Conservation (phyloP, 2,113 vertebrate genomes). For the Castor canadensis region DNA sequence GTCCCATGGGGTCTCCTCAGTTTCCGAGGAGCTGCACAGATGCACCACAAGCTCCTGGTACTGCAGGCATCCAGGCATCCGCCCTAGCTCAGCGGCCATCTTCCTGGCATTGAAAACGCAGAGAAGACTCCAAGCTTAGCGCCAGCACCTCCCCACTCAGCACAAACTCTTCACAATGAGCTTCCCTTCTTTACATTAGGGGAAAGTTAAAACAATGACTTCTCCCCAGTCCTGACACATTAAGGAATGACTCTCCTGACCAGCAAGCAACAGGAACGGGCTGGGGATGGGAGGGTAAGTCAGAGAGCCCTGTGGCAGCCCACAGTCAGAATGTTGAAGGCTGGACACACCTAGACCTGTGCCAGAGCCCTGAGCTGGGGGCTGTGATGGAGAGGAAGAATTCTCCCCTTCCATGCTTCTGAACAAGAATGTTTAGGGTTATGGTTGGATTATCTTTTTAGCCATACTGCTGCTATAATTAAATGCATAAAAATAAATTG, state of each 20-base stretch:
- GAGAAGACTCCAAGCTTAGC: not conserved
- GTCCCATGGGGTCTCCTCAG: not conserved
- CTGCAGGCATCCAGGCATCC: not conserved
- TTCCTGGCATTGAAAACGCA: not conserved
- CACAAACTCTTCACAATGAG: not conserved
- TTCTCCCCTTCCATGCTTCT: not conserved
- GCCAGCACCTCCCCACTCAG: not conserved
- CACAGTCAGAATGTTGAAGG: too few species aligned
- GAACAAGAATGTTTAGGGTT: not conserved
- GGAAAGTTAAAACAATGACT: not conserved
- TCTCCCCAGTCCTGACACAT: not conserved
- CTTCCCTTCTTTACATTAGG: not conserved
- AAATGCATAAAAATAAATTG: not conserved
- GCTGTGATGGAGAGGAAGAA: accelerated
- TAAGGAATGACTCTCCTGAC: not conserved
- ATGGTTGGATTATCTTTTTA: not conserved
- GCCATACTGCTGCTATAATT: not conserved
- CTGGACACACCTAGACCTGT: too few species aligned
- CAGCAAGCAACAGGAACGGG: not conserved
- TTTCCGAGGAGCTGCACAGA: not conserved
- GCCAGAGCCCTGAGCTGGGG: not conserved
- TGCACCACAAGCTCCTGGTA: not conserved
- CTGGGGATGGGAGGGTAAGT: too few species aligned
- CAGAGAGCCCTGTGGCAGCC: accelerated
- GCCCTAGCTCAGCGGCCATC: not conserved